Percentiles rank a stretch among this genome's conserved stretches.
Evolutionary conservation across 2,888 invertebrate species (phyloP).

Genomic region (Aphidius colemani): DNA sequence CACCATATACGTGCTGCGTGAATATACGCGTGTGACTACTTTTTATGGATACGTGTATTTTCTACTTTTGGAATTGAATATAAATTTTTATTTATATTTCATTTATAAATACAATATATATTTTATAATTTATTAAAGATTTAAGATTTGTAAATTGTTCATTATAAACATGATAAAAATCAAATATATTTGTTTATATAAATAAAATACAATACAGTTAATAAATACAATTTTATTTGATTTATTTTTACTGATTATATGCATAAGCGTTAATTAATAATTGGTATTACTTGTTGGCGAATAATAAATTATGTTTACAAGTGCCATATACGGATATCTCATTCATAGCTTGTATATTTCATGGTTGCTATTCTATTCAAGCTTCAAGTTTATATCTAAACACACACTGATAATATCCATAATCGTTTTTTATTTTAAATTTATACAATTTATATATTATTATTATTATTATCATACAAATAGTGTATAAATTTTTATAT

Average conservation of each 20-base stretch:
- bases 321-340: too few species aligned
- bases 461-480: too few species aligned
- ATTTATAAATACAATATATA: background rate
- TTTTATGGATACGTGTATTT: constrained; percentile 33
- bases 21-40: constrained; percentile 37
- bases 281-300: background rate
- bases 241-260: background rate
- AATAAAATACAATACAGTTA: too few species aligned
- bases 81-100: constrained; percentile 14
- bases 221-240: too few species aligned
- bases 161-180: background rate
- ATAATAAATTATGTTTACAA: background rate
- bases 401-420: too few species aligned
- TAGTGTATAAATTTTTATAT: background rate
- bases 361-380: too few species aligned
- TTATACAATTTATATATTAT: too few species aligned
- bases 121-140: too few species aligned
- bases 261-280: background rate
- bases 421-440: too few species aligned
- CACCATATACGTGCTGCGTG: constrained; percentile 35
- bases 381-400: too few species aligned
- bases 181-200: background rate
- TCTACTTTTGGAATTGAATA: constrained; percentile 35
- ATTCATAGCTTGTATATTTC: too few species aligned
- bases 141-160: too few species aligned